A percentile compares a stretch with the other conserved stretches of the same genome.
Evolutionary conservation across 1,140 invertebrate species (phyloP).

Genomic region (Ylistrum balloti): DNA sequence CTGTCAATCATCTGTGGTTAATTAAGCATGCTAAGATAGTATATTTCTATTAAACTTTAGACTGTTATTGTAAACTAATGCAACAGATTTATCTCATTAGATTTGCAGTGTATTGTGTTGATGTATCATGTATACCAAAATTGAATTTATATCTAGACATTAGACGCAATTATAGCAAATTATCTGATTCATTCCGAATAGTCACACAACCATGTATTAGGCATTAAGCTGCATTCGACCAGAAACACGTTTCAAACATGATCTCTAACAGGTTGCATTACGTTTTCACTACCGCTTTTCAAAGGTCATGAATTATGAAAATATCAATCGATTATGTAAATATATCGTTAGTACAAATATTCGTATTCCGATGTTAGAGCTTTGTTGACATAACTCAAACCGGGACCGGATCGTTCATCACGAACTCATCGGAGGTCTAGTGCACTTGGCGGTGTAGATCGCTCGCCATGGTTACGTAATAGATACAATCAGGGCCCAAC

Average conservation of each 20-base stretch:
- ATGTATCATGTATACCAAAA: not conserved
- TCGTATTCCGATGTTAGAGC: not conserved
- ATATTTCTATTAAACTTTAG: not conserved
- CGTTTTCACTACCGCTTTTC: not conserved
- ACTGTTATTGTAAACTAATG: not conserved
- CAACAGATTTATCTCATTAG: not conserved
- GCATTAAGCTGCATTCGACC: not conserved
- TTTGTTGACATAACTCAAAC: not conserved
- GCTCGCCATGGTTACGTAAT: constrained; percentile 16
- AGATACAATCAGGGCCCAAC: not conserved
- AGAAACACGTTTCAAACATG: not conserved
- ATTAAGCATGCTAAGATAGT: not conserved
- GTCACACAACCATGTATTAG: too few relatives aligned
- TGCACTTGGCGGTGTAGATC: constrained; percentile 1
- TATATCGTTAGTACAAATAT: constrained; percentile 3
- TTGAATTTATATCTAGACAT: not conserved
- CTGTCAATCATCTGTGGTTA: not conserved
- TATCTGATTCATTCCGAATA: too few relatives aligned
- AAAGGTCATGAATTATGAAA: not conserved
- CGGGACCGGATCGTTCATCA: not conserved
- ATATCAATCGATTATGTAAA: not conserved
- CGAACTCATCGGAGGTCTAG: not conserved
- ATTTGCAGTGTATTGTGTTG: too few relatives aligned
- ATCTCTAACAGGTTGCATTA: not conserved
- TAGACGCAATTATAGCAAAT: not conserved